Evolutionary conservation across 2,888 invertebrate genomes (phyloP).

Genomic region (Hanleya hanleyi): DNA sequence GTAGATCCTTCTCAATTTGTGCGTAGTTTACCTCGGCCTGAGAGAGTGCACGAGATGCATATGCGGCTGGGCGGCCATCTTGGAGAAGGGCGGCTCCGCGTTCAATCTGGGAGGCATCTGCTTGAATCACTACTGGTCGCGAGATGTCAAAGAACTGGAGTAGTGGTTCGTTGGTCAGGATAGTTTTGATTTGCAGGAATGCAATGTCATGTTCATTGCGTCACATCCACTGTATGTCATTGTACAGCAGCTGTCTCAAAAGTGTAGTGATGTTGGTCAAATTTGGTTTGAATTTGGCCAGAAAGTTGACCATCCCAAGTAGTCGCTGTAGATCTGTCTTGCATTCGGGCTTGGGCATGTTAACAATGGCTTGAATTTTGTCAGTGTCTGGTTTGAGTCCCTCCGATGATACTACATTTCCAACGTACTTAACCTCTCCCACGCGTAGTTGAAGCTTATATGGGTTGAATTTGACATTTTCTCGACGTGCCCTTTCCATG

Average conservation of each 20-base stretch:
- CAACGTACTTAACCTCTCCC: constrained; percentile 33
- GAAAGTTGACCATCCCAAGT: constrained; percentile 37
- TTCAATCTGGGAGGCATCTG: constrained; percentile 33
- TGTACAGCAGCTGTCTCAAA: constrained; percentile 30
- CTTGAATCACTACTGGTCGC: constrained; percentile 12
- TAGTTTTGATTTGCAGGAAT: constrained; percentile 22
- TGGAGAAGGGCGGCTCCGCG: constrained; percentile 35
- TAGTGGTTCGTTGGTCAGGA: constrained; percentile 30
- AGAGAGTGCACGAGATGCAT: constrained; percentile 38
- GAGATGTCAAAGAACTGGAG: constrained; percentile 31
- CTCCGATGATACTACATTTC: constrained; percentile 30
- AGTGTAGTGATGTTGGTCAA: constrained; percentile 35
- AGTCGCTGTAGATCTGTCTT: constrained; percentile 19
- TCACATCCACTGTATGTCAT: constrained; percentile 23
- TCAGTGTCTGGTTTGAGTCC: background rate
- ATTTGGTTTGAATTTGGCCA: constrained; percentile 36
- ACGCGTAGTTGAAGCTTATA: constrained; percentile 30
- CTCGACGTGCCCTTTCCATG: constrained; percentile 26
- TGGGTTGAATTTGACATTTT: constrained; percentile 36
- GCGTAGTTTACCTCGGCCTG: constrained; percentile 36
- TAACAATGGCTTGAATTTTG: constrained; percentile 37
- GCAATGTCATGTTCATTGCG: constrained; percentile 11
- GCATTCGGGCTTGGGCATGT: constrained; percentile 36
- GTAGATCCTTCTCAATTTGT: constrained; percentile 37
- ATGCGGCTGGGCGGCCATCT: constrained; percentile 31